A percentile compares a stretch with the other conserved stretches of the same genome.
Evolutionary conservation across 2,797 vertebrate genomes (phyloP).

Genomic region (Pangasius mekongensis): DNA sequence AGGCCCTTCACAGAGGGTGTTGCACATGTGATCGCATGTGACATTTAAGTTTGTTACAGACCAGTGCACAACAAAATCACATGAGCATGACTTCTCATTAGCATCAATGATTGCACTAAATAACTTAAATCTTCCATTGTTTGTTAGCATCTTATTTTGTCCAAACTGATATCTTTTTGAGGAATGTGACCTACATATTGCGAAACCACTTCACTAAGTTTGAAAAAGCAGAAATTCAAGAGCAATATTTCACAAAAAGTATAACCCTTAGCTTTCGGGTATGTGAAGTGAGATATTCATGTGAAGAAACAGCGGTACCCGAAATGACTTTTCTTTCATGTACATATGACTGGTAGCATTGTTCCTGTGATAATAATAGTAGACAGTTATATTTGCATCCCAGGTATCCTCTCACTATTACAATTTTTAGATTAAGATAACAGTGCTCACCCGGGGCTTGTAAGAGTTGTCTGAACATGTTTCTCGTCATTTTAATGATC

Average conservation of each 20-base stretch:
- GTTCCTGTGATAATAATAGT: constrained; percentile 1
- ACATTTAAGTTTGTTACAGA: constrained; percentile 68
- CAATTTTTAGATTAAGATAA: constrained; percentile 33
- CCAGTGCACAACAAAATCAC: constrained; percentile 39
- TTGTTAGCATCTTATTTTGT: constrained; percentile 26
- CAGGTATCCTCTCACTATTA: neutral
- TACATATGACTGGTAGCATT: constrained; percentile 7
- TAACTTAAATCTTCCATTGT: constrained; percentile 16
- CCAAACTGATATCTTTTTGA: constrained; percentile 20
- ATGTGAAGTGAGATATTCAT: neutral
- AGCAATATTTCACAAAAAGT: neutral
- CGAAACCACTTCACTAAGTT: neutral
- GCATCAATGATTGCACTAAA: constrained; percentile 17
- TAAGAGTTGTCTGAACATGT: constrained; percentile 41
- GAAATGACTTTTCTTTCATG: constrained; percentile 1
- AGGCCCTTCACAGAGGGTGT: constrained; percentile 58
- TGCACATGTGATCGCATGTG: constrained; percentile 65
- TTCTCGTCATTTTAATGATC: constrained; percentile 45
- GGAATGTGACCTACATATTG: constrained; percentile 3
- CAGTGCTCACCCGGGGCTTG: constrained; percentile 25
- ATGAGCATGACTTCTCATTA: constrained; percentile 37
- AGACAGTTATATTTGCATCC: constrained; percentile 2
- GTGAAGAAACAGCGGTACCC: neutral
- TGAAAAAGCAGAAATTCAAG: neutral
- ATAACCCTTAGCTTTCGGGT: neutral